Percentiles rank a stretch among this genome's conserved stretches.
Evolutionary conservation across 2,888 invertebrate species (phyloP).

Genomic region (Lasius platythorax): DNA sequence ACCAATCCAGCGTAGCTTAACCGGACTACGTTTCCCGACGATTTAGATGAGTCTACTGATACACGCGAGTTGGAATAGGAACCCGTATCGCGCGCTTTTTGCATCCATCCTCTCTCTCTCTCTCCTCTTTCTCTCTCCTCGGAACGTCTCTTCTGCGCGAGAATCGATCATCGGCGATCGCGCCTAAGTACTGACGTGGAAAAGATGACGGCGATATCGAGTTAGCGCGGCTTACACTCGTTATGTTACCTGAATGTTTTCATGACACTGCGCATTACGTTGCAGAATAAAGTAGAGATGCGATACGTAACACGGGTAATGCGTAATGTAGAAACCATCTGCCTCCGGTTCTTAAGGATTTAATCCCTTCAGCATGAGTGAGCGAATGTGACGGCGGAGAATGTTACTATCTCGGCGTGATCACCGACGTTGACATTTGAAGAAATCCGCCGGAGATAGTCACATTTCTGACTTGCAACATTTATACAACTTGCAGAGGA

Average conservation of each 20-base stretch:
- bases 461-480: slow-evolving; percentile 31
- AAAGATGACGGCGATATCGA: slow-evolving; percentile 47
- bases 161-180: slow-evolving; percentile 49
- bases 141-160: not conserved
- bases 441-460: slow-evolving; percentile 44
- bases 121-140: not conserved
- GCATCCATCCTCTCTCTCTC: not conserved
- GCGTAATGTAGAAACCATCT: slow-evolving; percentile 49
- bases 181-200: slow-evolving; percentile 35
- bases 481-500: slow-evolving; percentile 20
- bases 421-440: slow-evolving; percentile 50
- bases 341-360: slow-evolving; percentile 47
- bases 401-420: slow-evolving; percentile 40
- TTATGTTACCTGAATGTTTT: slow-evolving; percentile 43
- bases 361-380: slow-evolving; percentile 44
- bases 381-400: slow-evolving; percentile 40
- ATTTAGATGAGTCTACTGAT: slow-evolving; percentile 57
- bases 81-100: slow-evolving; percentile 39
- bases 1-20: slow-evolving; percentile 53
- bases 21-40: slow-evolving; percentile 48
- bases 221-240: slow-evolving; percentile 33
- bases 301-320: slow-evolving; percentile 50
- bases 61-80: slow-evolving; percentile 48
- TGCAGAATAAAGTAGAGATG: slow-evolving; percentile 46
- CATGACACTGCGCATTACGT: slow-evolving; percentile 39